Evolutionary conservation across 2,113 vertebrate species (phyloP).

Genomic region (Eolophus roseicapilla): DNA sequence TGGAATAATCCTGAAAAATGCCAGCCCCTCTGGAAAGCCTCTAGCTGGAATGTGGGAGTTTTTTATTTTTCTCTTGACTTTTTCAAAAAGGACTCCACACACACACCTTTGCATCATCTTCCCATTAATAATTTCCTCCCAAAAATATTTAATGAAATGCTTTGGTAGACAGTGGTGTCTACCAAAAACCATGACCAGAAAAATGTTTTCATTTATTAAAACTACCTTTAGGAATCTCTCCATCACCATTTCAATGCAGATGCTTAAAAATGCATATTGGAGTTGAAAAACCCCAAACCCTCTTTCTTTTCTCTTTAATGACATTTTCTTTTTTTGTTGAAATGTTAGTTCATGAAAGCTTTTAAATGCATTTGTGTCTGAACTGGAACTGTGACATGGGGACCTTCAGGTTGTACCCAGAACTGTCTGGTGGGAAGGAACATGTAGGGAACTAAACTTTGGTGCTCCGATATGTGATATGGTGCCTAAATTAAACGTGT

Average conservation of each 20-base stretch:
- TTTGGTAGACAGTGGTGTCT: neutral
- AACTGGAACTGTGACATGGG: neutral
- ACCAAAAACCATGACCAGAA: neutral
- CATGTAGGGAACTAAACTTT: neutral
- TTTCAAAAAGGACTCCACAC: rapidly evolving
- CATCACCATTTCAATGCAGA: neutral
- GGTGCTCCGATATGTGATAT: neutral
- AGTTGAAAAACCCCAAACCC: neutral
- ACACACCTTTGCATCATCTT: neutral
- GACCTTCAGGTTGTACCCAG: neutral
- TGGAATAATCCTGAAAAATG: neutral
- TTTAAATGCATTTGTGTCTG: neutral
- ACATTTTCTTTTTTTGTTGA: neutral
- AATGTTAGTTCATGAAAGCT: neutral
- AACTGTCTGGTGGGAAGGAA: neutral
- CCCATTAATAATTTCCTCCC: neutral
- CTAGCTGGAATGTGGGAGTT: neutral
- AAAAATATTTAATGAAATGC: neutral
- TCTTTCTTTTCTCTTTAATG: neutral
- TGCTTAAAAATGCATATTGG: neutral
- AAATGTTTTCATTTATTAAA: neutral
- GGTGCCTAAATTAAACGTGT: neutral
- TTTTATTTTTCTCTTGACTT: neutral
- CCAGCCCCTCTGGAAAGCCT: neutral
- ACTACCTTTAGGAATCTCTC: neutral